Evolutionary conservation across 2,113 vertebrate genomes (phyloP).

Genomic region (Eupsittula cactorum): DNA sequence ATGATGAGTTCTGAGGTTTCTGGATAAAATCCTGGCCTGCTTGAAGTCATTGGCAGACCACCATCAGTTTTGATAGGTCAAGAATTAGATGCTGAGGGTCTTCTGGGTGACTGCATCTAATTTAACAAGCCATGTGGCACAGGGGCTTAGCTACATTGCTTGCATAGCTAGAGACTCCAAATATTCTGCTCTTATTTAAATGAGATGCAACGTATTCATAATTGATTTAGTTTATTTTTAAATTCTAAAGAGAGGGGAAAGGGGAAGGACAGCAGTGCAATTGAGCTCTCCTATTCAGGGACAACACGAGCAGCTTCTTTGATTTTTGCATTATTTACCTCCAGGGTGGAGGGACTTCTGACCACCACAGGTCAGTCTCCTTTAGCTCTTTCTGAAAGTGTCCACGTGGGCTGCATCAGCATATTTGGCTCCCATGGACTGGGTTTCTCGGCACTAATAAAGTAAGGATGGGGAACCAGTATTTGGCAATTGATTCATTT

Average conservation of each 20-base stretch:
- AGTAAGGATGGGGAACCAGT: rapidly evolving
- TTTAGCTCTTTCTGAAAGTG: background rate
- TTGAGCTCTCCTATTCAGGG: background rate
- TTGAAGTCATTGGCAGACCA: background rate
- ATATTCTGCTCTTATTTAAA: background rate
- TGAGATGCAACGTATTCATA: background rate
- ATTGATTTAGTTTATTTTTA: background rate
- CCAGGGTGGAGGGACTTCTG: background rate
- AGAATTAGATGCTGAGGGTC: background rate
- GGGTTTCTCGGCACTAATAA: background rate
- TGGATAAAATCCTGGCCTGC: background rate
- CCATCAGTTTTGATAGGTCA: background rate
- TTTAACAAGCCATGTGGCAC: background rate
- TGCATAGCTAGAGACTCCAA: background rate
- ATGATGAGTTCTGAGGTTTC: background rate
- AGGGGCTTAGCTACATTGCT: background rate
- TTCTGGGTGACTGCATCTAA: background rate
- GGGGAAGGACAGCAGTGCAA: background rate
- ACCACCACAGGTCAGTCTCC: background rate
- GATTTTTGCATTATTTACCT: background rate
- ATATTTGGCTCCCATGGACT: background rate
- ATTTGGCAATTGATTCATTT: background rate
- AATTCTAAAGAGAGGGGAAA: background rate
- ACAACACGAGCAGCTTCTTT: background rate
- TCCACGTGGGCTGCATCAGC: background rate